Evolutionary conservation across 2,888 invertebrate species (phyloP).

Genomic region (Tiphia femorata): DNA sequence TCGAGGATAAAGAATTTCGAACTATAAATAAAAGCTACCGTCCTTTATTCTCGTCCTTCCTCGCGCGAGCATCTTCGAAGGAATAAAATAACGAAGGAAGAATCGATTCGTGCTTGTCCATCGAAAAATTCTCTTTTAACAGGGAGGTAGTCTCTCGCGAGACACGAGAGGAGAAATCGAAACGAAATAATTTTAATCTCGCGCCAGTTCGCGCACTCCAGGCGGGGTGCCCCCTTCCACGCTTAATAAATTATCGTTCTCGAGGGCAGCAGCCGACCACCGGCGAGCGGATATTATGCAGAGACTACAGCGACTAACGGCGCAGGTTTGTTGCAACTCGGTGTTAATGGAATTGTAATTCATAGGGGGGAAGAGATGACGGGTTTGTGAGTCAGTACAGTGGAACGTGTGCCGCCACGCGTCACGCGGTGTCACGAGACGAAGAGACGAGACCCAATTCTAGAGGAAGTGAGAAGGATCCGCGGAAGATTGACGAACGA

Average conservation of each 20-base stretch:
- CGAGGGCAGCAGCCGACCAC: background rate
- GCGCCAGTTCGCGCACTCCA: background rate
- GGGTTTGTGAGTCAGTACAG: slow-evolving; percentile 49
- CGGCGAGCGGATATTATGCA: background rate
- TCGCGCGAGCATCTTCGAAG: too few relatives aligned
- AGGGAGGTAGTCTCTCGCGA: too few relatives aligned
- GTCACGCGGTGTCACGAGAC: slow-evolving; percentile 30
- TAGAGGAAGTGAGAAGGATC: background rate
- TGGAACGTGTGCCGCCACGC: slow-evolving; percentile 55
- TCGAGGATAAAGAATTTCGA: too few relatives aligned
- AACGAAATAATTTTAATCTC: too few relatives aligned
- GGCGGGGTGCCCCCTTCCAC: background rate
- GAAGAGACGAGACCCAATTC: slow-evolving; percentile 8
- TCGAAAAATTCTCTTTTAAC: too few relatives aligned
- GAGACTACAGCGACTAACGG: too few relatives aligned
- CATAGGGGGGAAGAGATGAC: slow-evolving; percentile 46
- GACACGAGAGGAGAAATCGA: too few relatives aligned
- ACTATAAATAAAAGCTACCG: too few relatives aligned
- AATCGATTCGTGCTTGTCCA: too few relatives aligned
- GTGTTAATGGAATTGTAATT: slow-evolving; percentile 61
- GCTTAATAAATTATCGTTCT: background rate
- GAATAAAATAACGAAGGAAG: too few relatives aligned
- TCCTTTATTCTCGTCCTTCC: too few relatives aligned
- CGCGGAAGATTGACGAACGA: too few relatives aligned
- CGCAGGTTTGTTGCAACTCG: slow-evolving; percentile 24